Evolutionary conservation across 2,113 vertebrate genomes (phyloP), one percentile per base, ranked within the genome.

Genomic region (Paralichthys olivaceus): DNA sequence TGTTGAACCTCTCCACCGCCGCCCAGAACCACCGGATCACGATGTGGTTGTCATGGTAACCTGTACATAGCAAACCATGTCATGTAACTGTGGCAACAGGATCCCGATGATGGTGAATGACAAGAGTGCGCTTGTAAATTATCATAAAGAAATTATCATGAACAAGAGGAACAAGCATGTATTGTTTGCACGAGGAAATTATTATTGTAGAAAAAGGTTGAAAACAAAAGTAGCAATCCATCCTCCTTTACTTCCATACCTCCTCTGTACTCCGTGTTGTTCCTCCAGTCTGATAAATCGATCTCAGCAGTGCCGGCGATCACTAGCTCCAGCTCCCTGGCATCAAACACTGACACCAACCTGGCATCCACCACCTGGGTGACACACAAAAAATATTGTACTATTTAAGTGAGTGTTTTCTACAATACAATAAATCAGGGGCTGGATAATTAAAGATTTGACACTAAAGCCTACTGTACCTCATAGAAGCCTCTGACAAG

Each of bases 1-100:
- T 98, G 80, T 98, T 98, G 94, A 98, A 98, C 81, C 96, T 95
- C 89, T 98, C 97, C 69, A 98, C 96, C 12, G 96, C 96, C 54
- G 96, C 96, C 97, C 97, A 98, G 92, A 98, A 98, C 97, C 97
- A 98, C 63, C 96, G 94, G 84, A 98, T 97, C 53, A 98, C 97
- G 34, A 98, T 97, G 77, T 98, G 97, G 95, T 96, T 97, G 93
- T 98, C 97, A 51, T 98, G 96, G 87, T 98, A 98, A 53, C 97
- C 97, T 98, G 84, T 29, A 75, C 45, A 72, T 0, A 63, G 40
- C 7, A 71, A 2, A n/a, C 7, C 22, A 26, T 7, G 20, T 64
- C 57, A 69, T 15, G 40, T 63, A 4, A 55, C 25, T 29, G 4
- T 19, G 23, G 23, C 47, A 3, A 25, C 2, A 19, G 1, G 15